Evolutionary conservation across 1,140 invertebrate species (phyloP), one percentile per base, ranked within the genome.

Genomic region (Drosophila subobscura): DNA sequence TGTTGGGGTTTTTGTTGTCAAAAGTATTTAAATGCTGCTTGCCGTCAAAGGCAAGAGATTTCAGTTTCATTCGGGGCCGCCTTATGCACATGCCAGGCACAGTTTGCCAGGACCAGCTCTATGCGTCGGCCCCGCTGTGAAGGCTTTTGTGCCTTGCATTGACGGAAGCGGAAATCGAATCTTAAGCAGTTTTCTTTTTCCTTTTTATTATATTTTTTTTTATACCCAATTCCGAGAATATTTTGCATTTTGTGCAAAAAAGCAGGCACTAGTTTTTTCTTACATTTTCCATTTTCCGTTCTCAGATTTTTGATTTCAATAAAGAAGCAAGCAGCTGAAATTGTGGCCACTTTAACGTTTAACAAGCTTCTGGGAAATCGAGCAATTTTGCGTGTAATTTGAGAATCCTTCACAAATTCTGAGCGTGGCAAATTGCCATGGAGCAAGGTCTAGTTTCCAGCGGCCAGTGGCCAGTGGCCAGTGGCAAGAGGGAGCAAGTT

Each of bases 91-190:
- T 85, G 80, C 45, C 81, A 86, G 59, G 46, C 55, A 37, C 33
- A 37, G 10, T 37, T 72, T 58, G 60, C 54, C 77, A 33, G 47
- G 29, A 22, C 23, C 25, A 20, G 42, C 12, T 45, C 33, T 37
- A 10, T 37, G 33, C 10, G 10, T 4, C 12, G 10, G 3, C 33
- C 57, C 63, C 76, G 58, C 70, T 74, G 47, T 73, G 46, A 33
- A 22, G 51, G 27, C 61, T 57, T 72, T 72, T 73, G 70, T 76
- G 63, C 64, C 65, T 52, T 83, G 78, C 84, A 88, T 71, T 74
- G 81, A 88, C 78, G 83, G 83, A 88, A 88, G 72, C 83, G 83
- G 83, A 88, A 88, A 88, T 88, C 83, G 83, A 88, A 88, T 88
- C 83, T 88, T 86, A 65, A 83, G 76, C 78, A 81, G 59, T 76